Evolutionary conservation across 64 coral and sea anemone species (phyloP).

Genomic region (Actinia equina): DNA sequence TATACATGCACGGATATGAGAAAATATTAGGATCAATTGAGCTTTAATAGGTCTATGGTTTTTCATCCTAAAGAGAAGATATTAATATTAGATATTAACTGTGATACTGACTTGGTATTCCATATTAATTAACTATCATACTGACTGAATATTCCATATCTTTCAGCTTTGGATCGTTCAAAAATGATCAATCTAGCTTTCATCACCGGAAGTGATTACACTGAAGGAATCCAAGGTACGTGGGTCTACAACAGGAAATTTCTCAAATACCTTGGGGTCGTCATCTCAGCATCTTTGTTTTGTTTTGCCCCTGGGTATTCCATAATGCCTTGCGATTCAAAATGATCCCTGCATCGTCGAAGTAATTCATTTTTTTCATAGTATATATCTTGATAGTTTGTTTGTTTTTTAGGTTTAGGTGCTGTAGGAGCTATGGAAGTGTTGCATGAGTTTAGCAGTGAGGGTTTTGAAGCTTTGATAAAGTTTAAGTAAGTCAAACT

Average conservation of each 20-base stretch:
- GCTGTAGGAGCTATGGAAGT: constrained; percentile 89
- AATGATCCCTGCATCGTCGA: too few species aligned
- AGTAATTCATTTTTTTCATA: too few species aligned
- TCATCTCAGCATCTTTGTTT: background rate
- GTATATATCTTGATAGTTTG: background rate
- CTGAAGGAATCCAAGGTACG: constrained; percentile 90
- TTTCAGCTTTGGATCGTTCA: constrained; percentile 64
- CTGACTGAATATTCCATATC: background rate
- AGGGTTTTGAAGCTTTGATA: constrained; percentile 65
- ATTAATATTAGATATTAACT: too few species aligned
- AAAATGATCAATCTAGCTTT: constrained; percentile 85
- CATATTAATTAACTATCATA: background rate
- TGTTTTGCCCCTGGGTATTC: too few species aligned
- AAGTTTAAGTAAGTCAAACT: constrained; percentile 77
- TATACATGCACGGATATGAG: too few species aligned
- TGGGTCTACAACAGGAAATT: background rate
- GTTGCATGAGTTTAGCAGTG: constrained; percentile 78
- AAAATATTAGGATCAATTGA: too few species aligned
- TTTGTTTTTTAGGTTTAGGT: constrained; percentile 59
- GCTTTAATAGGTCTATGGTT: too few species aligned
- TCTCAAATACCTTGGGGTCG: too few species aligned
- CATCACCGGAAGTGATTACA: constrained; percentile 96
- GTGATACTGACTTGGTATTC: background rate
- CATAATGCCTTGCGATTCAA: too few species aligned
- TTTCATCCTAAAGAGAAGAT: too few species aligned